Conservation (phyloP, 2,113 vertebrate species). For the Megalops atlanticus region DNA sequence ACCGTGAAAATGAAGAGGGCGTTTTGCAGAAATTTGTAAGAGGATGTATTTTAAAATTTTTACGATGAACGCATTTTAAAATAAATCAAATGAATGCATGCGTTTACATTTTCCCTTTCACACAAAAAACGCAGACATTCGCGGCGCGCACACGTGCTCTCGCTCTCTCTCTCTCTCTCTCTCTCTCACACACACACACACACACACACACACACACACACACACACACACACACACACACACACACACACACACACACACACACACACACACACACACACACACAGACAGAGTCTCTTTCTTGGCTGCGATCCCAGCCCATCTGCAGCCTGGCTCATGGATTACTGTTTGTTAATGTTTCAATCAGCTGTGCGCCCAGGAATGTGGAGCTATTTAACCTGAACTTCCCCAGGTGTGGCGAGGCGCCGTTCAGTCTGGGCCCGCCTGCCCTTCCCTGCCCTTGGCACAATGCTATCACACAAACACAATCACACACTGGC, state of each 20-base stretch:
- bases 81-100: too few species aligned
- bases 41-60: too few species aligned
- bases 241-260: neutral
- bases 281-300: slow-evolving; percentile 32
- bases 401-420: slow-evolving; percentile 95
- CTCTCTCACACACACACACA: slow-evolving; percentile 15
- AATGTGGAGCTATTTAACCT: slow-evolving; percentile 95
- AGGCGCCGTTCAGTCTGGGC: slow-evolving; percentile 93
- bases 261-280: slow-evolving; percentile 22
- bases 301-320: slow-evolving; percentile 82
- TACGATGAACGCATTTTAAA: too few species aligned
- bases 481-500: slow-evolving; percentile 77
- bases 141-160: too few species aligned
- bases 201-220: slow-evolving; percentile 16
- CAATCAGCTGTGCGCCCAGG: slow-evolving; percentile 93
- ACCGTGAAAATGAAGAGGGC: too few species aligned
- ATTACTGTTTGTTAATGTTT: slow-evolving; percentile 94
- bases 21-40: too few species aligned
- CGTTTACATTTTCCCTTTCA: too few species aligned
- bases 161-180: neutral
- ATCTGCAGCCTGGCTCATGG: slow-evolving; percentile 87
- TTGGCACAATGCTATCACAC: slow-evolving; percentile 87
- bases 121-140: neutral
- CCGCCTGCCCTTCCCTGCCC: slow-evolving; percentile 79
- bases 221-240: slow-evolving; percentile 14